phyloP scores from a whole-genome alignment of 2,888 invertebrate genomes.

The Gnatocerus cornutus region DNA sequence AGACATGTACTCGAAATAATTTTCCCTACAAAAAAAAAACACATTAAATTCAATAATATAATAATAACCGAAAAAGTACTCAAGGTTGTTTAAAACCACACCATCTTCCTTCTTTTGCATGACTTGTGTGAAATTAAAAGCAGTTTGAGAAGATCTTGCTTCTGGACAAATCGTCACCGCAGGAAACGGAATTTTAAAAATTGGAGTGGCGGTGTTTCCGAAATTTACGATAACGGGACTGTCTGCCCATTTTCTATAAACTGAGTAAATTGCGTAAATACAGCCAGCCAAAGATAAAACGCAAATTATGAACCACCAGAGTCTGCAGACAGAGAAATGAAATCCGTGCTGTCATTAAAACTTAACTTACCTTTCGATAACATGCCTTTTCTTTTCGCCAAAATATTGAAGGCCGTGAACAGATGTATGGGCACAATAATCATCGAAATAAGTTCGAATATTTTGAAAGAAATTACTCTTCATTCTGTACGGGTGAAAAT shows the following conservation, averaged over 20 bases:
- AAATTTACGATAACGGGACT: constrained; percentile 55
- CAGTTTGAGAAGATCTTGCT: constrained; percentile 68
- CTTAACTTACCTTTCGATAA: constrained; percentile 13
- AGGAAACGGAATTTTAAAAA: constrained; percentile 54
- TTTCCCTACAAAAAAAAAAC: constrained; percentile 65
- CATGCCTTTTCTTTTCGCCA: constrained; percentile 7
- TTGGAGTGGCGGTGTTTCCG: constrained; percentile 52
- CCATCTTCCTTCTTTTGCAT: constrained; percentile 66
- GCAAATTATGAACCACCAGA: constrained; percentile 80
- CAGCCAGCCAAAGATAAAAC: constrained; percentile 76
- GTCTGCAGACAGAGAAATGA: too few relatives aligned
- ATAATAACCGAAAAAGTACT: constrained; percentile 71
- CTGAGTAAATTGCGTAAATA: constrained; percentile 75
- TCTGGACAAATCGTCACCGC: constrained; percentile 55
- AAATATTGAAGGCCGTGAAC: constrained; percentile 16
- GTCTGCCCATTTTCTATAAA: constrained; percentile 81
- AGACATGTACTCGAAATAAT: constrained; percentile 72
- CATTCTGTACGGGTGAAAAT: neutral
- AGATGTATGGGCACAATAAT: constrained; percentile 4
- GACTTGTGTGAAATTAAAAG: constrained; percentile 77
- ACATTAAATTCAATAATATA: neutral
- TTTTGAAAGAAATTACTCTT: constrained; percentile 4
- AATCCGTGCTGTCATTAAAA: too few relatives aligned
- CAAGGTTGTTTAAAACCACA: constrained; percentile 70
- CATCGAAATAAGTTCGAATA: neutral